Evolutionary conservation across 2,113 vertebrate species (phyloP), one percentile per base, ranked within the genome.

Genomic region (Brienomyrus brachyistius): DNA sequence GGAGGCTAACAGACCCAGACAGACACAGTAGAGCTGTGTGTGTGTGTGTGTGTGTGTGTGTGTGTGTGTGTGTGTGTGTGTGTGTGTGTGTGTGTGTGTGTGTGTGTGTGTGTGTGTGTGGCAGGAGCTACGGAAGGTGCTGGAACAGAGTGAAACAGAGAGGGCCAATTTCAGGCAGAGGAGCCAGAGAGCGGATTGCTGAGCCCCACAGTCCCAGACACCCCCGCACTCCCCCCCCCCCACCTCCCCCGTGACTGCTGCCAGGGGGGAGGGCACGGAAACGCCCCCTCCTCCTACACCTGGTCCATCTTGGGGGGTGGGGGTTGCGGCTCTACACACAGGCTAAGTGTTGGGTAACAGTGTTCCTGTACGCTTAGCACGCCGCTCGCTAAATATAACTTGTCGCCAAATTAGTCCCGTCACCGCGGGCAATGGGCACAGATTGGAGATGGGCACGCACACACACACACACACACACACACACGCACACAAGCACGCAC

Each of bases 361-460:
- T 70, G 90, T 52, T 89, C 82, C 89, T 84, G 91, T 88, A 35
- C 87, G 84, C 91, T 54, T 70, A 89, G 89, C 54, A 91, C 83
- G 35, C 15, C 5, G 59, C 92, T 31, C 4, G 59, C 92, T 93
- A 93, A 92, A 93, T 92, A 93, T 93, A 93, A 54, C 88, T 77
- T 70, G 90, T 89, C 50, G 89, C 89, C 91, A 90, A 89, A 77
- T 89, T 89, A 83, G 88, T 90, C 90, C 88, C 40, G 83, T 43
- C 54, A 83, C 77, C 11, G 19, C 88, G 11, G 51, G 47, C 89
- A 52, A 87, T 62, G 86, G 84, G 43, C 80, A 89, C 80, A 89
- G 70, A 84, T 5, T 8, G 50, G 77, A 70, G 50, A 35, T 54
- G 45, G 21, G 43, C 50, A 82, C 43, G 35, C 47, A 43, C 47